Evolutionary conservation across 2,888 invertebrate species (phyloP).

Genomic region (Melipona beecheii): DNA sequence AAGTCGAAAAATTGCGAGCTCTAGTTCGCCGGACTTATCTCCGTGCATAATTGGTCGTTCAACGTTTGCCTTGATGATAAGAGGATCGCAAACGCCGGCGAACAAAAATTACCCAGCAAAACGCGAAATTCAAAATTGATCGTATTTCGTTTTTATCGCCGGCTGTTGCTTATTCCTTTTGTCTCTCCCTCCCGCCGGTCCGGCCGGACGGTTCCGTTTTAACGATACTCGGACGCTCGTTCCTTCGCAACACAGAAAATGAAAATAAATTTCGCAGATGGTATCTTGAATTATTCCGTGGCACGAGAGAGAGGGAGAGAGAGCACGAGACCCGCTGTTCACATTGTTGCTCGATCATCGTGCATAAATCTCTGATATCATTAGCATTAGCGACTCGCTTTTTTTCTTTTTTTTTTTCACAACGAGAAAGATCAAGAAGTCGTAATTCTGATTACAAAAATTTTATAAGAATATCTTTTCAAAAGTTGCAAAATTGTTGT

Average conservation of each 20-base stretch:
- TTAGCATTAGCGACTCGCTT: background rate
- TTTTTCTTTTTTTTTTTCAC: background rate
- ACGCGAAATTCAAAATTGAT: conserved; percentile 35
- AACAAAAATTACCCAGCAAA: background rate
- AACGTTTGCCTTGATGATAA: conserved; percentile 12
- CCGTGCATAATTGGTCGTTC: background rate
- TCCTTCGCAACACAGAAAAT: conserved; percentile 29
- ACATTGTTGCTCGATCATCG: conserved; percentile 43
- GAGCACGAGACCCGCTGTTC: background rate
- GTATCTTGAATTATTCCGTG: conserved; percentile 48
- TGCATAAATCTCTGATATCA: conserved; percentile 17
- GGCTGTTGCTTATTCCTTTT: background rate
- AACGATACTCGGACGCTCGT: background rate
- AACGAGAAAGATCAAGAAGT: background rate
- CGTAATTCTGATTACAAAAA: too few relatives aligned
- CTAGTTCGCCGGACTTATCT: background rate
- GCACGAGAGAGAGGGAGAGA: conserved; percentile 26
- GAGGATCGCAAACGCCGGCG: background rate
- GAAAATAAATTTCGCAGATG: conserved; percentile 47
- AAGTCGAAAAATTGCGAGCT: conserved; percentile 5
- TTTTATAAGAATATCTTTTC: too few relatives aligned
- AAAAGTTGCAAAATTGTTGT: too few relatives aligned
- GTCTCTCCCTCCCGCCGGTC: background rate
- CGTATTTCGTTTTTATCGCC: conserved; percentile 20
- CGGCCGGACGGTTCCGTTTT: background rate